Base-by-base conservation (phyloP, 2,797 vertebrate species). In the Myotis vivesi region DNA sequence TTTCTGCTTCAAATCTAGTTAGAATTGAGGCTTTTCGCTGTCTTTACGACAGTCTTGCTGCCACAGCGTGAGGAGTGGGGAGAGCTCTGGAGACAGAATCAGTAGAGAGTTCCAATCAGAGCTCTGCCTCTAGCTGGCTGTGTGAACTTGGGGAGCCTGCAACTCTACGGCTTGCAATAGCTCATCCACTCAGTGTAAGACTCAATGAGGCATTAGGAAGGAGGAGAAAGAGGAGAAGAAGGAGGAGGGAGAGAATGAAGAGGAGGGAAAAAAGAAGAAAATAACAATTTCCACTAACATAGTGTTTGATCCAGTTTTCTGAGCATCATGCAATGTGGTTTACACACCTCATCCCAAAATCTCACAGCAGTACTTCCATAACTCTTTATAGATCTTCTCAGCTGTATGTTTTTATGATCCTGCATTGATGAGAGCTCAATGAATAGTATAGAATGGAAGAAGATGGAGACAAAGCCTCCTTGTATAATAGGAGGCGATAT, bases 1-100 rank as follows among this genome's bases (percentile, higher is more conserved):
- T 71, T 92, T 80, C 81, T 93, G 17, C 33, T 83, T 92, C 71
- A 66, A 15, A 62, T 87, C 53, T 84, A 6, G 8, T 17, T 85
- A 46, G 38, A 92, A 53, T 30, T 55, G 51, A n/a, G 75, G 7
- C 7, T 91, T 88, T 79, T 68, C 62, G 38, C 57, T 62, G 33
- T 73, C 75, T 41, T 25, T 20, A 0, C 33, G 44, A 36, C 16
- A 59, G 33, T 46, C 16, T 87, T 41, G 55, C 49, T 87, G 66
- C 36, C 3, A 9, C 19, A 36, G 4, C 0, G 1, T 6, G 38
- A 44, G 49, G 6, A 49, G 20, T 8, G 0, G 49, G 28, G 19
- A 71, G 53, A 51, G 46, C 30, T 6, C 20, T 71, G 72, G 36
- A 81, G 30, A 77, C 53, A 55, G 13, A 64, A 46, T 28, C 20